Evolutionary conservation across 2,797 vertebrate genomes (phyloP), one percentile per base, ranked within the genome.

Genomic region (Discoglossus pictus): DNA sequence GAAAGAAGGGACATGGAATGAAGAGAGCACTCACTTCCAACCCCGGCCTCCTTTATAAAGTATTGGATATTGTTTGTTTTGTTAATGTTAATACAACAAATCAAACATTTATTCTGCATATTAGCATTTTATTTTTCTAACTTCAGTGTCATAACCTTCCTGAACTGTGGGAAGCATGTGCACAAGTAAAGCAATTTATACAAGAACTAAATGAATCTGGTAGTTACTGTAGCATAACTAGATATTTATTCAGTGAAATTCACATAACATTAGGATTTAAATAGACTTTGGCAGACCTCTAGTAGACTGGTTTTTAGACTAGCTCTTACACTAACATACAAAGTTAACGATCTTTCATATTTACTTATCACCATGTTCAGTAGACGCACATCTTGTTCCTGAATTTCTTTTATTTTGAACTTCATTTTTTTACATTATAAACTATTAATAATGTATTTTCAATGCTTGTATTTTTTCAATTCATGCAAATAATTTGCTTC

Each of bases 111-210:
- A 34, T n/a, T 42, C 43, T 15, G 35, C 10, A 50, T 43, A 13
- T 27, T 35, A 39, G 55, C 50, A 55, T 36, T 55, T 9, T 51
- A 46, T 27, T 54, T 27, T 38, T 39, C 11, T 17, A 47, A 40
- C 13, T 54, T 43, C 40, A 27, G 51, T 17, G 55, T 6, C 25
- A 35, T 8, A 36, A 48, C 13, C 38, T 56, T 48, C 31, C 23
- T 40, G 63, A 56, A 58, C 35, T 9, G 58, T 61, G 58, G 50
- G 65, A 68, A 52, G 18, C 42, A 50, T 60, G 43, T 42, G 24
- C 38, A 44, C 47, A 53, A 54, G 46, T 18, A 54, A 61, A 16
- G 10, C 27, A 21, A 51, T 68, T 44, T 53, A 42, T 38, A 67
- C 25, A 16, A 50, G 23, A 40, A 16, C 17, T 52, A 27, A 35